Evolutionary conservation across 2,797 vertebrate genomes (phyloP), one percentile per base, ranked within the genome.

Genomic region (Mormyrops boulengeri): DNA sequence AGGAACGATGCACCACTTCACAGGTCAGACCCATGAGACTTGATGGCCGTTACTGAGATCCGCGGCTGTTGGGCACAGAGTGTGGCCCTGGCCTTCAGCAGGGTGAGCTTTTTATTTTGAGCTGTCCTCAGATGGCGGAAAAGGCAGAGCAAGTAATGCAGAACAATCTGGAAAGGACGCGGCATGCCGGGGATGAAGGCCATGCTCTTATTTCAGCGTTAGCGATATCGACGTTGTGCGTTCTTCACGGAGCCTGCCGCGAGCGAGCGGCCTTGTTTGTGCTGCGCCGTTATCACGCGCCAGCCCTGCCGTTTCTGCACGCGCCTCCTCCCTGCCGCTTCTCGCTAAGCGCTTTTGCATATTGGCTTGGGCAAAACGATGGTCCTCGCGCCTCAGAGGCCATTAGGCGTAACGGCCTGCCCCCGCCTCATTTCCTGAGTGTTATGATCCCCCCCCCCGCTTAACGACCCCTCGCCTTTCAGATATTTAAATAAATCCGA

Each of bases 401-500:
- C 93, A 95, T 96, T 95, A 95, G 92, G 93, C 92, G 88, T 95
- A 95, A 95, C 95, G 92, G 92, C 92, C 93, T 93, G 30, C 44
- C 86, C 73, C 57, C 87, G 22, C 88, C 90, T 92, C 91, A 91
- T 92, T 91, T 90, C 89, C 88, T 66, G 85, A 88, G 69, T 90
- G 91, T 93, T 93, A 93, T 96, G 95, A 95, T 95, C 96, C 95
- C 95, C 95, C 26, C 62, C 22, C 19, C n/a, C 19, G 94, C 95
- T 96, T 96, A 95, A 95, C 94, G 95, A 94, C 95, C 94, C 94
- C 95, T 95, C 95, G 94, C 94, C 95, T 95, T 95, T 96, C 94
- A 95, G 95, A 96, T 95, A 96, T 96, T 96, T 96, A 96, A 96
- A 96, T 96, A 96, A 95, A 96, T 19, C 17, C 2, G 94, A 91